Conservation (phyloP, 64 coral and sea anemone genomes). For the Stylophora pistillata region DNA sequence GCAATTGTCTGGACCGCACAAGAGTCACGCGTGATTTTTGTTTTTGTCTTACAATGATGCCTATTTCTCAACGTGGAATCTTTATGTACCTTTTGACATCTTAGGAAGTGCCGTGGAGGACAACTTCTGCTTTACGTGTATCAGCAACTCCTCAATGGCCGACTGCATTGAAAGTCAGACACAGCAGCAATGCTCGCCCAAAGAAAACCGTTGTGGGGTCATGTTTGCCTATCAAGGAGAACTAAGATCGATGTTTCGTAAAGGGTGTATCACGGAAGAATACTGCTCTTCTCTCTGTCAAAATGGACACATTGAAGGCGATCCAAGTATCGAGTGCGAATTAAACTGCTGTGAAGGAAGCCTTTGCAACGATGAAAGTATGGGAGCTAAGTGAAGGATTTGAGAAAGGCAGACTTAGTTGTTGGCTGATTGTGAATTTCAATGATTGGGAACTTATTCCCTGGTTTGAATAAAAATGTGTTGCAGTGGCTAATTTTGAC, state of each 20-base stretch:
- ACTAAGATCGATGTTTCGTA: background rate
- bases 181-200: too few relatives aligned
- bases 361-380: background rate
- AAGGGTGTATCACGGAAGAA: slow-evolving; percentile 1
- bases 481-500: too few relatives aligned
- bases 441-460: too few relatives aligned
- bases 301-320: background rate
- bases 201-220: too few relatives aligned
- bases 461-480: too few relatives aligned
- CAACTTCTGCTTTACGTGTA: background rate
- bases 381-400: too few relatives aligned
- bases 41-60: too few relatives aligned
- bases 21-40: too few relatives aligned
- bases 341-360: slow-evolving; percentile 8
- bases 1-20: too few relatives aligned
- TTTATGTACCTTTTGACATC: background rate
- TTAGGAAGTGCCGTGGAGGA: background rate
- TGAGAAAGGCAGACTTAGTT: too few relatives aligned
- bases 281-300: background rate
- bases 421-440: too few relatives aligned
- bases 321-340: background rate
- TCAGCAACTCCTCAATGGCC: background rate
- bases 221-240: background rate
- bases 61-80: too few relatives aligned
- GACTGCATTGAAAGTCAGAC: background rate